Evolutionary conservation across 2,113 vertebrate species (phyloP), one percentile per base, ranked within the genome.

Genomic region (Aptenodytes patagonicus): DNA sequence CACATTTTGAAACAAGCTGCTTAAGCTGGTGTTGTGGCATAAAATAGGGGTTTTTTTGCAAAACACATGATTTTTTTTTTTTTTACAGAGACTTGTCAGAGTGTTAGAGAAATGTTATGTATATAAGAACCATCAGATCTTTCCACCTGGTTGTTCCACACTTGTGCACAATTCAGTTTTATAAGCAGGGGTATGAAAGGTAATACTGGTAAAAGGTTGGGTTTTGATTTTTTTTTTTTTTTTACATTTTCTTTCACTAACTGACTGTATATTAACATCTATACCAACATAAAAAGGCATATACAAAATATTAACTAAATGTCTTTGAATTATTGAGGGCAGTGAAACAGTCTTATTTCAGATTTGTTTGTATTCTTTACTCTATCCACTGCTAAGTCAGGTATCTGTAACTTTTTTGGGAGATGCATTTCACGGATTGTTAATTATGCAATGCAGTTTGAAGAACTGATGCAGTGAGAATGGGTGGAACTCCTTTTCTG

Each of bases 341-440:
- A 95, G 40, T 65, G 78, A 95, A 97, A 88, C 17, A 29, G 15
- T 65, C 19, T 93, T 3, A 60, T 32, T 92, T 93, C 62, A 83
- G 58, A 87, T 89, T 93, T 52, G 52, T 91, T 92, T 60, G 5
- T 83, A 42, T 46, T 77, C 28, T 96, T 97, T 91, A 51, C 64
- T 93, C 55, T 61, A 82, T 66, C 64, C 52, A 79, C 61, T 96
- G 78, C 34, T 83, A 91, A 97, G 51, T 95, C 75, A 94, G 38
- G 40, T 88, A 92, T 93, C 69, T 97, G 76, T 79, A 97, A 93
- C n/a, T 80, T 89, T 90, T 94, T 72, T 17, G 52, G 46, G 51
- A 97, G 75, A 87, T 95, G 55, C 58, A 94, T 98, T 98, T 98
- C 95, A 97, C 1, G 55, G 95, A 70, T 90, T 96, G 89, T 97